Conservation (phyloP, 2,888 invertebrate species). For the Sminthurinus aureus region DNA sequence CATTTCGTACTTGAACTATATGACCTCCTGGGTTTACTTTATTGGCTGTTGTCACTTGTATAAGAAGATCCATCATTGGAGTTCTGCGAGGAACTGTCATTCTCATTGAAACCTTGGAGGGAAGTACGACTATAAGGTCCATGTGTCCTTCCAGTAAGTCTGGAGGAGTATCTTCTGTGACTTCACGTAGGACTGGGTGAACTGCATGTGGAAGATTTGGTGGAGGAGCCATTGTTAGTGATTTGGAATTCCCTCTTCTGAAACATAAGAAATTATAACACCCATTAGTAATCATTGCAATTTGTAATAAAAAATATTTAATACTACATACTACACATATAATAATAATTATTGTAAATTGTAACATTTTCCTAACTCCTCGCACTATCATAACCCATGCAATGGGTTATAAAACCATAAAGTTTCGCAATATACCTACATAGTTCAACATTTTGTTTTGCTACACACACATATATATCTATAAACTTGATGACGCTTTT, state of each 20-base stretch:
- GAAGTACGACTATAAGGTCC: slow-evolving; percentile 73
- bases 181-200: slow-evolving; percentile 62
- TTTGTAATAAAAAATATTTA: background rate
- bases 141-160: slow-evolving; percentile 75
- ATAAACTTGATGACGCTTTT: too few relatives aligned
- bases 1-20: slow-evolving; percentile 72
- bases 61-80: slow-evolving; percentile 80
- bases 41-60: slow-evolving; percentile 74
- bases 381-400: too few relatives aligned
- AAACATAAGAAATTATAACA: background rate
- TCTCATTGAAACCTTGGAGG: slow-evolving; percentile 66
- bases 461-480: too few relatives aligned
- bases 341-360: background rate
- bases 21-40: slow-evolving; percentile 74
- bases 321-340: background rate
- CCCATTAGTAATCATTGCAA: background rate
- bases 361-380: background rate
- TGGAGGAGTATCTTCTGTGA: slow-evolving; percentile 74
- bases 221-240: slow-evolving; percentile 44
- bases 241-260: slow-evolving; percentile 24
- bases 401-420: background rate
- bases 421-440: background rate
- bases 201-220: slow-evolving; percentile 46
- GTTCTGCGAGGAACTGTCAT: slow-evolving; percentile 73
- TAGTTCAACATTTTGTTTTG: too few relatives aligned